Base-by-base conservation (phyloP, 2,888 invertebrate species). In the Callyntrura sp. region DNA sequence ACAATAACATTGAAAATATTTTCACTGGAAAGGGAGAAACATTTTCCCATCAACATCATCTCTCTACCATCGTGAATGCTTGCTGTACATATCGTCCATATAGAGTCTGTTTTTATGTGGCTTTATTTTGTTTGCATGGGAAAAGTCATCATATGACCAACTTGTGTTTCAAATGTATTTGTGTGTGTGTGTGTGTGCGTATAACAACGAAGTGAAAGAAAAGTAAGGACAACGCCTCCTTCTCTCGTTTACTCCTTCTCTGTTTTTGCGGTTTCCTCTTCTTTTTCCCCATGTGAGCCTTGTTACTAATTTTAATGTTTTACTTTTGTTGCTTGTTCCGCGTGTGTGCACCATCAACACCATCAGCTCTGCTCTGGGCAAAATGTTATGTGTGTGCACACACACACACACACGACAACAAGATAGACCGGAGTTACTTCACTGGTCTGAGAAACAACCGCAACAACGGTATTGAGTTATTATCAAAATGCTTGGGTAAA, bases 381-480 rank as follows among this genome's bases (percentile, higher is more conserved):
- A n/a, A n/a, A 57, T 76, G 76, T 9, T n/a, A 65, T 51, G 60
- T 28, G 20, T 17, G 55, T n/a, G n/a, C n/a, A n/a, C n/a, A n/a
- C n/a, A n/a, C n/a, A n/a, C n/a, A 43, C 17, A 45, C 3, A 60
- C 60, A 28, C n/a, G 48, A 28, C 9, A 1, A n/a, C 14, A 43
- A 20, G 81, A 20, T 6, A 51, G n/a, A n/a, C n/a, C n/a, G n/a
- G n/a, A n/a, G n/a, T n/a, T n/a, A n/a, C n/a, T n/a, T n/a, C n/a
- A n/a, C n/a, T n/a, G n/a, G n/a, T n/a, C n/a, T n/a, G n/a, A 48
- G 23, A 48, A 11, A 20, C 8, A 78, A 17, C 48, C 20, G n/a
- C n/a, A n/a, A n/a, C 28, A 28, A 76, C 5, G 17, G 65, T 88
- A 88, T 88, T 88, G 88, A 88, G 88, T 88, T 88, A 88, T 88